Base-by-base conservation (phyloP, 2,113 vertebrate species). In the Lates calcarifer region DNA sequence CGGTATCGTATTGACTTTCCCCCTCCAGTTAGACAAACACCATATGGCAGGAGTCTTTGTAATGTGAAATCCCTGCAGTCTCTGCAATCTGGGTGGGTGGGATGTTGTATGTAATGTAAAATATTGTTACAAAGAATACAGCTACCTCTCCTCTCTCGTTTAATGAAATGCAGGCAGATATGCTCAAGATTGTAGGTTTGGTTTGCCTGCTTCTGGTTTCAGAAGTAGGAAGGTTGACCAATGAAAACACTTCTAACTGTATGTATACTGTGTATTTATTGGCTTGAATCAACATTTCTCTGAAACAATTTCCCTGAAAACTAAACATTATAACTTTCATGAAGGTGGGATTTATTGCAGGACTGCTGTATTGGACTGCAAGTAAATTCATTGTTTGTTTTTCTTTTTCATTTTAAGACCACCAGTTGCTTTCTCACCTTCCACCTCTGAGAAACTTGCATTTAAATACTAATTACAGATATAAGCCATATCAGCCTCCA, bases 11-110 rank as follows among this genome's bases (percentile, higher is more conserved):
- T 74, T 75, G 33, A 87, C 84, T 79, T 78, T 57, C 49, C 35
- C 8, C 22, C 62, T 74, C 60, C 69, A 67, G 69, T 62, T 63
- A 73, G 62, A 86, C 77, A 88, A 88, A 88, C 86, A 86, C 66
- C 88, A 91, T 85, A 88, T 88, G 87, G 73, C 58, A 66, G 49
- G 57, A 71, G 55, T 37, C 75, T 85, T 77, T 81, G 86, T 87
- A 53, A 82, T 67, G 47, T 70, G 62, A 82, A 90, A 57, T 77
- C 73, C 77, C 89, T 77, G 41, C 77, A 84, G 84, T 47, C 45
- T 68, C n/a, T 41, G 68, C 64, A 85, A 56, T 74, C 74, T 88
- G 74, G 49, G 24, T 14, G 57, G 58, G 28, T 67, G 78, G 56
- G 26, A 70, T 56, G 63, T 24, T 61, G 57, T 56, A 76, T 62